phyloP scores from a whole-genome alignment of 2,888 invertebrate genomes.

The Torymus texanus region DNA sequence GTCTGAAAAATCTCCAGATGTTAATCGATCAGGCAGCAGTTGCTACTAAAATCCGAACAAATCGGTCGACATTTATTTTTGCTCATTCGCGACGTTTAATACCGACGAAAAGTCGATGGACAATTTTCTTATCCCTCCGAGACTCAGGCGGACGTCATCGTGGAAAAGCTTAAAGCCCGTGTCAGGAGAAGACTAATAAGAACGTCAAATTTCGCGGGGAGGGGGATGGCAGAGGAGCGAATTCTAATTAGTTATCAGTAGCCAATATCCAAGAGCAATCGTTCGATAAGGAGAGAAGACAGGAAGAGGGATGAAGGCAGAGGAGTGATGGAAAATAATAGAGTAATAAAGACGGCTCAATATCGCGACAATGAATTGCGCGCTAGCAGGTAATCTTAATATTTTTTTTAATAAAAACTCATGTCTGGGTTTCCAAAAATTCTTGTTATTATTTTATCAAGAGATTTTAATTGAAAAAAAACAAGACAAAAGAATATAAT shows the following conservation, averaged over 20 bases:
- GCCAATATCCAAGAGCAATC: slow-evolving; percentile 56
- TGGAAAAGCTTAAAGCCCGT: slow-evolving; percentile 38
- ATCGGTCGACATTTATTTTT: slow-evolving; percentile 36
- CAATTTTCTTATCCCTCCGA: not conserved
- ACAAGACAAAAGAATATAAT: too few species aligned
- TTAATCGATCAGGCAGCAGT: too few species aligned
- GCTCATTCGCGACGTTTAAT: slow-evolving; percentile 17
- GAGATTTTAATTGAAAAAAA: too few species aligned
- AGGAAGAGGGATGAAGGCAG: slow-evolving; percentile 18
- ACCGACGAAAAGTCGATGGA: not conserved
- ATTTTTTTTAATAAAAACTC: slow-evolving; percentile 41
- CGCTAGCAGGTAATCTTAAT: slow-evolving; percentile 55
- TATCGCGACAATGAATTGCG: slow-evolving; percentile 20
- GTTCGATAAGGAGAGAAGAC: slow-evolving; percentile 29
- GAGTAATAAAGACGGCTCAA: slow-evolving; percentile 37
- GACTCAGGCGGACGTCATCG: slow-evolving; percentile 21
- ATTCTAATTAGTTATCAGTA: slow-evolving; percentile 63
- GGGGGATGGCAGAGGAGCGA: slow-evolving; percentile 22
- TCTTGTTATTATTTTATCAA: too few species aligned
- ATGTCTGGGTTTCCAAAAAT: too few species aligned
- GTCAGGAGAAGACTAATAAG: slow-evolving; percentile 59
- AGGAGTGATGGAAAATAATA: slow-evolving; percentile 34
- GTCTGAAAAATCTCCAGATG: too few species aligned
- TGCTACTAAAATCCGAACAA: not conserved
- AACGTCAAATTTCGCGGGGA: slow-evolving; percentile 62